Evolutionary conservation across 2,797 vertebrate species (phyloP).

Genomic region (Gambusia yucatana): DNA sequence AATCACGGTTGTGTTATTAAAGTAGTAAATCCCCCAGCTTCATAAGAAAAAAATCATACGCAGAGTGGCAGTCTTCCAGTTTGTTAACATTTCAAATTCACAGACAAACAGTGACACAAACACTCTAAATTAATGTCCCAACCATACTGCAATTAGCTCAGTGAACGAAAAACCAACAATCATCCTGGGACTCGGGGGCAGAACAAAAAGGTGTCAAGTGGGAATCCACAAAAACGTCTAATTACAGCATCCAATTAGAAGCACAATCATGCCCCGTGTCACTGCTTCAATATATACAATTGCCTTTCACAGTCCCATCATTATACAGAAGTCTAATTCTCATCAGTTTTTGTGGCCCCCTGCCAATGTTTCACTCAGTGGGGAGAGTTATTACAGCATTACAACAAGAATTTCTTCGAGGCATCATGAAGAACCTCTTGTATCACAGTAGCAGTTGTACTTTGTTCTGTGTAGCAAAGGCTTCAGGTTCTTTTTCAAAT

Average conservation of each 20-base stretch:
- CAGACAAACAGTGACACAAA: conserved; percentile 12
- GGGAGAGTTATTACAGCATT: conserved; percentile 4
- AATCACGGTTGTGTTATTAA: conserved; percentile 65
- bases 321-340: conserved; percentile 6
- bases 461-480: conserved; percentile 26
- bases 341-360: conserved; percentile 9
- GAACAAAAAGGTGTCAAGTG: not conserved
- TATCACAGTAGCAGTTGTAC: not conserved
- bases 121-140: not conserved
- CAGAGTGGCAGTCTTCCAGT: conserved; percentile 15
- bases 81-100: conserved; percentile 3
- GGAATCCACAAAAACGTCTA: conserved; percentile 17
- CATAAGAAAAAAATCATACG: conserved; percentile 24
- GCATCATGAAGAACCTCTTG: not conserved
- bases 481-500: conserved; percentile 11
- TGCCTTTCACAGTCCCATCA: conserved; percentile 14
- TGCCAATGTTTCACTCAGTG: conserved; percentile 13
- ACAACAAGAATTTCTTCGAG: conserved; percentile 15
- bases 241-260: conserved; percentile 14
- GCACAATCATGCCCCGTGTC: conserved; percentile 2
- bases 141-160: conserved; percentile 7
- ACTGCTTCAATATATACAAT: conserved; percentile 12
- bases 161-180: conserved; percentile 16
- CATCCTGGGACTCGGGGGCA: conserved; percentile 22
- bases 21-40: conserved; percentile 59